Percentiles rank a stretch among this genome's conserved stretches.
Conservation (phyloP, 2,113 vertebrate species). For the Hyla sarda region DNA sequence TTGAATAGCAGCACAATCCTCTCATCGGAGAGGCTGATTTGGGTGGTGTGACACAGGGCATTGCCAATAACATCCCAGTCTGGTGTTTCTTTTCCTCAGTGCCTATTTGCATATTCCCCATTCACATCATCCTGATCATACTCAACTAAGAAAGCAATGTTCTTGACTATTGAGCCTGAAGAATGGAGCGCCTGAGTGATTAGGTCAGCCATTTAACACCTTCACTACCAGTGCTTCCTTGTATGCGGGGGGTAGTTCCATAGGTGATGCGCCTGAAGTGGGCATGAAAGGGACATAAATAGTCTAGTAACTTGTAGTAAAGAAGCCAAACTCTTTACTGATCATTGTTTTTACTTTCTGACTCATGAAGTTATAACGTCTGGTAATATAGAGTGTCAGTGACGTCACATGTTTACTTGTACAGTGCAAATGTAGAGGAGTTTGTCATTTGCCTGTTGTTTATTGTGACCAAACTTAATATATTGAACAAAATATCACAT, state of each 20-base stretch:
- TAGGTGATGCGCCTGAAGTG: neutral
- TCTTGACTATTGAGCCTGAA: slow-evolving; percentile 65
- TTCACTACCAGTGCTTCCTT: slow-evolving; percentile 15
- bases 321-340: neutral
- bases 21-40: slow-evolving; percentile 76
- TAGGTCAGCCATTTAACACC: slow-evolving; percentile 63
- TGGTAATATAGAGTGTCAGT: neutral
- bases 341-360: neutral
- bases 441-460: too few relatives aligned
- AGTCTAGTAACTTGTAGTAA: neutral
- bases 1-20: slow-evolving; percentile 64
- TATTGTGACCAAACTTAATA: too few relatives aligned
- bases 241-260: neutral
- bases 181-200: slow-evolving; percentile 61
- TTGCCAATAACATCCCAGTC: slow-evolving; percentile 74
- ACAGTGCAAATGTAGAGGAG: neutral
- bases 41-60: slow-evolving; percentile 86
- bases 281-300: neutral
- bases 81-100: slow-evolving; percentile 69
- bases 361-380: neutral
- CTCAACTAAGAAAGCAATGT: slow-evolving; percentile 71
- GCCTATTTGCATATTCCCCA: slow-evolving; percentile 79
- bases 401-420: neutral
- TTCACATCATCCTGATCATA: slow-evolving; percentile 72
- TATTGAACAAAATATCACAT: neutral